Base-by-base conservation (phyloP, 1,140 invertebrate genomes). In the Drosophila santomea region DNA sequence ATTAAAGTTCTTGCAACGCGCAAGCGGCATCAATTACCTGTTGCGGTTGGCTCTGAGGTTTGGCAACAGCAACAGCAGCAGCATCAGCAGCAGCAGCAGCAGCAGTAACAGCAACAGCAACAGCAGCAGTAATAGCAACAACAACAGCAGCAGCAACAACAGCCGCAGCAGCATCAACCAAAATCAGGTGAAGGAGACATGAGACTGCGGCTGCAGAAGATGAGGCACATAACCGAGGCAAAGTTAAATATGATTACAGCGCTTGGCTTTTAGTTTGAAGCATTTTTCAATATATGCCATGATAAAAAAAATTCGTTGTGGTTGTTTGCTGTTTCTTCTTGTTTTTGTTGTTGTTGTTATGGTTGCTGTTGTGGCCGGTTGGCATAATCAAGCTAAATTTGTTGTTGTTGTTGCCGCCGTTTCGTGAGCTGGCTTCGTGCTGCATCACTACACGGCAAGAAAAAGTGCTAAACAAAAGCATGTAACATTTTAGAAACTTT, bases 21-120 rank as follows among this genome's bases (percentile, higher is more conserved):
- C 80, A 78, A 82, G 80, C 79, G 74, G 80, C 79, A 82, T 78
- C 79, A 82, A 82, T 82, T 82, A 82, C 80, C 79, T 82, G 80
- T 82, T 82, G 79, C 80, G 74, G 74, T 59, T 74, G 66, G 57
- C 63, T 66, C 62, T 81, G 69, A 71, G 79, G 78, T 82, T 82
- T 81, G 58, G 72, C 55, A 68, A 51, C 69, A 44, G 48, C 63
- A 41, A 38, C 52, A 62, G 12, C 66, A 64, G 39, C 57, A 56
- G 25, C 32, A 11, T 6, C 17, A 61, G 2, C 45, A 45, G 47
- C 51, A 62, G 15, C 25, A 55, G 25, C 69, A 20, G 20, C 20
- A 20, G 1, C 20, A 20, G 20, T n/a, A n/a, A n/a, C 20, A 20
- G 1, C 20, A 20, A 1, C 1, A 20, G 20, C 1, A 20, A 2